Evolutionary conservation across 2,113 vertebrate species (phyloP).

Genomic region (Trematomus loennbergii): DNA sequence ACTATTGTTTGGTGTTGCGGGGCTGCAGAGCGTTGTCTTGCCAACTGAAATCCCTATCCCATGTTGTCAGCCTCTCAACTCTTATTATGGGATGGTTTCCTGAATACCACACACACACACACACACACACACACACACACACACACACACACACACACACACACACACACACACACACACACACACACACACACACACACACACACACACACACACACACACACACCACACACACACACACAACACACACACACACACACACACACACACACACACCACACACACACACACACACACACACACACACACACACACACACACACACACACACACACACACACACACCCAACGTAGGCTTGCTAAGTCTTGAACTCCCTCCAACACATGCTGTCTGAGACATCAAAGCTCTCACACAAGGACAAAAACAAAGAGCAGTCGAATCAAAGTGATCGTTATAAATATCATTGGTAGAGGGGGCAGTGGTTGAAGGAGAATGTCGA

Average conservation of each 20-base stretch:
- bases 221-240: too few relatives aligned
- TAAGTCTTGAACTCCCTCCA: slow-evolving; percentile 17
- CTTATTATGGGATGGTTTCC: slow-evolving; percentile 54
- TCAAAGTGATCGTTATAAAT: not conserved
- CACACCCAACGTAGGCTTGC: slow-evolving; percentile 41
- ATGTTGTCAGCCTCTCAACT: slow-evolving; percentile 57
- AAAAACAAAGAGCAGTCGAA: not conserved
- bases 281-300: not conserved
- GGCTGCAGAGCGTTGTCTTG: slow-evolving; percentile 47
- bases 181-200: not conserved
- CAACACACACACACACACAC: not conserved
- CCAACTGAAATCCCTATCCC: slow-evolving; percentile 57
- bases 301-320: slow-evolving; percentile 2
- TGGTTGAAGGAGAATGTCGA: not conserved
- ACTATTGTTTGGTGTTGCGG: slow-evolving; percentile 51
- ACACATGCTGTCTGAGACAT: not conserved
- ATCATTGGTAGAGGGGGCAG: not conserved
- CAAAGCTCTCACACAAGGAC: not conserved
- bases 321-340: slow-evolving; percentile 9
- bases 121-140: not conserved
- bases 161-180: not conserved
- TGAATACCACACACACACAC: slow-evolving; percentile 2
- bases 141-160: slow-evolving; percentile 4
- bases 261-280: slow-evolving; percentile 13
- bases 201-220: slow-evolving; percentile 6